phyloP scores from a whole-genome alignment of 2,888 invertebrate genomes.

The Glyphotaelius pellucidus region DNA sequence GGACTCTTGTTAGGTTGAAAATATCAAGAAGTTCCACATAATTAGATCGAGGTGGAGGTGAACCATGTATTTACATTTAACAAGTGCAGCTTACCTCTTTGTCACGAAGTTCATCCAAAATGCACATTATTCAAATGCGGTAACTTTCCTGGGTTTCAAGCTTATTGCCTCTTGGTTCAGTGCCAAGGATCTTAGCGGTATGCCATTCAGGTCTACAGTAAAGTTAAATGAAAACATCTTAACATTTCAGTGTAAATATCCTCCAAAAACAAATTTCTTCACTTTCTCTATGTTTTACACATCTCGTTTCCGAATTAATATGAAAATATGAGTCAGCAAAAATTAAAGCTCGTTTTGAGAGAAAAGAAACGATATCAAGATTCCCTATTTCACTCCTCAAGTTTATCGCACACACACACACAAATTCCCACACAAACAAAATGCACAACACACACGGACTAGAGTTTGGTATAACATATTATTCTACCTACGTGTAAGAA shows the following conservation, averaged over 20 bases:
- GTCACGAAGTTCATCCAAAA: too few species aligned
- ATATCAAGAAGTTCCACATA: too few species aligned
- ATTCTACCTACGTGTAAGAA: background rate
- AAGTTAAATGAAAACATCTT: background rate
- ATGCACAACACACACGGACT: background rate
- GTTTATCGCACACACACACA: background rate
- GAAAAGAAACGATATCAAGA: background rate
- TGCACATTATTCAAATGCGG: background rate
- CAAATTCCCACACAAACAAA: background rate
- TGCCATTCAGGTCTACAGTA: background rate
- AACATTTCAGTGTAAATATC: background rate
- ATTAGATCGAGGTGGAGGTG: too few species aligned
- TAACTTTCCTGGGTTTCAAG: background rate
- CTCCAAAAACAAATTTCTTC: background rate
- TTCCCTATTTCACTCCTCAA: background rate
- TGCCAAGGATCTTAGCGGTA: background rate
- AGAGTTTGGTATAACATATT: background rate
- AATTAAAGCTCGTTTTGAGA: background rate
- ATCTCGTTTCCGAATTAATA: background rate
- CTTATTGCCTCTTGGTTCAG: background rate
- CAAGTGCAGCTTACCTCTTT: too few species aligned
- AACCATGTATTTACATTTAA: too few species aligned
- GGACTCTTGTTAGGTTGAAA: too few species aligned
- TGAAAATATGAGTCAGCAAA: background rate
- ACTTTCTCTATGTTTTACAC: background rate